Conservation (phyloP, 2,888 invertebrate species). For the Rotaria magnacalcarata region DNA sequence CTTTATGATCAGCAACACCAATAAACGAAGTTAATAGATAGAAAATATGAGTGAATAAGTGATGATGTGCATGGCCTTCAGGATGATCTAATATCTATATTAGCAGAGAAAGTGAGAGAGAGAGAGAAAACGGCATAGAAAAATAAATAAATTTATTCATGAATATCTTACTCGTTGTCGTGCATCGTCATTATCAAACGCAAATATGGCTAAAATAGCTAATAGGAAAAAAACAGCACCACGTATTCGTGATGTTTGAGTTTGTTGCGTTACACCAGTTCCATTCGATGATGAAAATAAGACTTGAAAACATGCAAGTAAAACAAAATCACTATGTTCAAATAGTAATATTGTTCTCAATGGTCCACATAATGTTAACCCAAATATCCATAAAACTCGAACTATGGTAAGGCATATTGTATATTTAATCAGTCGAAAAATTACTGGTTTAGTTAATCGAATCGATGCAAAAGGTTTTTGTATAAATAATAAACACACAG, state of each 20-base stretch:
- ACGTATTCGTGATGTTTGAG: constrained; percentile 26
- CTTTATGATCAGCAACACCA: constrained; percentile 43
- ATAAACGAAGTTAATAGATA: constrained; percentile 37
- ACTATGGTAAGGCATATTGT: constrained; percentile 34
- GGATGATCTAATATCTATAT: constrained; percentile 35
- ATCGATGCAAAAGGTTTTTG: constrained; percentile 42
- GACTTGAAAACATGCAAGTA: constrained; percentile 33
- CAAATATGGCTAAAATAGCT: constrained; percentile 37
- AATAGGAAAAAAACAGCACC: constrained; percentile 35
- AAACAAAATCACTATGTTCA: constrained; percentile 40
- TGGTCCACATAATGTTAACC: constrained; percentile 44
- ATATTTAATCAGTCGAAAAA: constrained; percentile 39
- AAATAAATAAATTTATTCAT: background rate
- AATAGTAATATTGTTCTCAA: constrained; percentile 42
- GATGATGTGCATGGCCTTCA: constrained; percentile 39
- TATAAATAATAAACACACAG: constrained; percentile 37
- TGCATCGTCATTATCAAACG: constrained; percentile 45
- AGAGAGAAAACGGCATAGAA: background rate
- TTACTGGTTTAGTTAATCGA: background rate
- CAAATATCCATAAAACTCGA: constrained; percentile 38
- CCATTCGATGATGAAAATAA: constrained; percentile 31
- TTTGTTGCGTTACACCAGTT: background rate
- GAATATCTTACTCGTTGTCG: background rate
- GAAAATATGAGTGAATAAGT: constrained; percentile 38
- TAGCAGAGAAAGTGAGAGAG: background rate